phyloP scores from a whole-genome alignment of 2,888 invertebrate species.

The Catocala fraxini region DNA sequence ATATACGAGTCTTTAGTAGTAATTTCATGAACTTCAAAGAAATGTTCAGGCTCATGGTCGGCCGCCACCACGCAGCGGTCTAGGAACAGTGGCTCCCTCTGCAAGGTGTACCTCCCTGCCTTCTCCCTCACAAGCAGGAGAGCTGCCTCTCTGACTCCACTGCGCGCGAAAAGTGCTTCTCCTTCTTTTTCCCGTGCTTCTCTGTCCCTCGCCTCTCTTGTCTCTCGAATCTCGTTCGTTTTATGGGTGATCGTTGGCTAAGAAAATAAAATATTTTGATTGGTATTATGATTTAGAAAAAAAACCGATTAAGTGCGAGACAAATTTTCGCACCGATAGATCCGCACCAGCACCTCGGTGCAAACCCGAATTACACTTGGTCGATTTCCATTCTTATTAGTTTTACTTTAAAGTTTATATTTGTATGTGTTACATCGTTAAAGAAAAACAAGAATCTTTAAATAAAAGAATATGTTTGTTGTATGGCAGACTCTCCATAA shows the following conservation, averaged over 20 bases:
- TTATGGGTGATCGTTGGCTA: constrained; percentile 92
- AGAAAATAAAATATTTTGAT: constrained; percentile 14
- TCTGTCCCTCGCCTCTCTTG: constrained; percentile 77
- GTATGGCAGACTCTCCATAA: no score
- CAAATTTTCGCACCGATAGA: no score
- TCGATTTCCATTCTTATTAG: no score
- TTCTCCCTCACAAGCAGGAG: constrained; percentile 96
- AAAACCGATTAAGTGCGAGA: background rate
- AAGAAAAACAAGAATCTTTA: no score
- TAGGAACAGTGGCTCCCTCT: constrained; percentile 96
- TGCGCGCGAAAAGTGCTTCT: constrained; percentile 89
- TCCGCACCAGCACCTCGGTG: no score
- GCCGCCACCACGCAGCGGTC: constrained; percentile 97
- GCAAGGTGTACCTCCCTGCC: constrained; percentile 94
- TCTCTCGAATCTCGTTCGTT: constrained; percentile 89
- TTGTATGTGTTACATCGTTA: no score
- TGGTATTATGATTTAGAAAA: background rate
- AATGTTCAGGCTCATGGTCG: constrained; percentile 96
- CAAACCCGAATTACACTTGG: no score
- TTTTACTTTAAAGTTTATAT: no score
- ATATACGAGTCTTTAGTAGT: constrained; percentile 97
- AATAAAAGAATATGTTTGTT: no score
- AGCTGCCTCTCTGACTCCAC: constrained; percentile 95
- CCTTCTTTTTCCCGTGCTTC: constrained; percentile 81
- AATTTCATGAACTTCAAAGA: constrained; percentile 98